Evolutionary conservation across 1,140 invertebrate species (phyloP), one percentile per base, ranked within the genome.

Genomic region (Drosophila nebulosa): DNA sequence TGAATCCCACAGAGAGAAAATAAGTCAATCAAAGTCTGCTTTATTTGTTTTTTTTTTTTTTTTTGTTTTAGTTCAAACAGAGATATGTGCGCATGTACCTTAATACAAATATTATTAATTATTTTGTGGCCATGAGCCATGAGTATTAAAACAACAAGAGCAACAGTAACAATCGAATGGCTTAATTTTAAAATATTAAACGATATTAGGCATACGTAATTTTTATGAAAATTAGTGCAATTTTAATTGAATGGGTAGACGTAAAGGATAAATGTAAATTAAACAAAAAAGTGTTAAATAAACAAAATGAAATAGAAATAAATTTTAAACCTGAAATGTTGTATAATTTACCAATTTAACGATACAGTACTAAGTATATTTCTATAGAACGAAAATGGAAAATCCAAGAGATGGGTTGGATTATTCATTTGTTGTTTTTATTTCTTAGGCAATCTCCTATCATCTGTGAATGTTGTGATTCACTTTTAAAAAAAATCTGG

Each of bases 41-140:
- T 78, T 75, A 60, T 78, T 80, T 75, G 65, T 57, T 74, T 74
- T 78, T 56, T 79, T 65, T 39, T 51, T 61, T 57, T 70, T 74
- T 78, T 56, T 78, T 65, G 26, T 57, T 64, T 21, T 62, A 66
- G 65, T 63, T 81, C 7, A 10, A 85, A 72, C 64, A 64, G 62
- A 68, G 73, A 81, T 71, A 64, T 65, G 73, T 81, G 67, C 83
- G 70, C 74, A 68, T 69, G 81, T 81, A 88, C 81, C 83, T 83
- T 67, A 84, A 64, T 35, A 62, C 65, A 26, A 53, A 69, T 64
- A 50, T 80, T 86, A 64, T 74, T 74, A 71, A 61, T 61, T 32
- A 55, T 58, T 66, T 74, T 56, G 7, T 74, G 62, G 62, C 69
- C 71, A 74, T 32, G 30, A 74, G 62, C 69, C 71, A 74, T 32